Evolutionary conservation across 1,140 invertebrate genomes (phyloP).

Genomic region (Trachelipus rathkii): DNA sequence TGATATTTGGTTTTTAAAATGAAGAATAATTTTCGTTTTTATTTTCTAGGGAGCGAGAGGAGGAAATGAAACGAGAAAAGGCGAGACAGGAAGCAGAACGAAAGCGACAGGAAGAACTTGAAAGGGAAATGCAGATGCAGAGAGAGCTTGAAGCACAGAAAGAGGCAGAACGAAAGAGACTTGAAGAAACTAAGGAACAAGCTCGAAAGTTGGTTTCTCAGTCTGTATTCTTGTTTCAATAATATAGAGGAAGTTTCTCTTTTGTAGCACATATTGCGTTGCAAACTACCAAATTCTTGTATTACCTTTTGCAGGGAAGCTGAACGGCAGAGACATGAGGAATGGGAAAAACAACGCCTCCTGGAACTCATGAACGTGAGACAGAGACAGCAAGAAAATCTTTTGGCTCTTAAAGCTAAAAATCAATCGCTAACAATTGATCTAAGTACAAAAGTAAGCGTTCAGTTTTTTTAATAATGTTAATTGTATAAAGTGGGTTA

Average conservation of each 20-base stretch:
- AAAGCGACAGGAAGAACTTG: conserved; percentile 63
- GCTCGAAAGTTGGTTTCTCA: conserved; percentile 59
- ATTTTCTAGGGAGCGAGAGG: conserved; percentile 36
- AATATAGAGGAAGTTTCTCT: background rate
- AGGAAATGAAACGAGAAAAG: conserved; percentile 43
- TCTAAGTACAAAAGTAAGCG: conserved; percentile 64
- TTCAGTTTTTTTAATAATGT: too few relatives aligned
- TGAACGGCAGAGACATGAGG: conserved; percentile 88
- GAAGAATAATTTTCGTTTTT: background rate
- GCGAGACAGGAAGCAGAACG: conserved; percentile 60
- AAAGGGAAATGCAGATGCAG: conserved; percentile 75
- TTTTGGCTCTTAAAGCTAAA: conserved; percentile 82
- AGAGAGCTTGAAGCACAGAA: conserved; percentile 70
- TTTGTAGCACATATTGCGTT: background rate
- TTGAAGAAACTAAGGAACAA: conserved; percentile 72
- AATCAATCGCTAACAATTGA: conserved; percentile 82
- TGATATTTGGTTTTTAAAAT: too few relatives aligned
- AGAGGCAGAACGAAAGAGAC: conserved; percentile 66
- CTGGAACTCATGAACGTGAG: conserved; percentile 78
- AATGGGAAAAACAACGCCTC: conserved; percentile 91
- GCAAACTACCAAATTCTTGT: background rate
- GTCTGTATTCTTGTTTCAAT: conserved; percentile 30
- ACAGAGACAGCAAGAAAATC: conserved; percentile 80
- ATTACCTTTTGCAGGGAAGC: conserved; percentile 51
- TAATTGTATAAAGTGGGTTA: too few relatives aligned